Conservation (phyloP, 1,140 invertebrate species). For the Epicauta chinensis region DNA sequence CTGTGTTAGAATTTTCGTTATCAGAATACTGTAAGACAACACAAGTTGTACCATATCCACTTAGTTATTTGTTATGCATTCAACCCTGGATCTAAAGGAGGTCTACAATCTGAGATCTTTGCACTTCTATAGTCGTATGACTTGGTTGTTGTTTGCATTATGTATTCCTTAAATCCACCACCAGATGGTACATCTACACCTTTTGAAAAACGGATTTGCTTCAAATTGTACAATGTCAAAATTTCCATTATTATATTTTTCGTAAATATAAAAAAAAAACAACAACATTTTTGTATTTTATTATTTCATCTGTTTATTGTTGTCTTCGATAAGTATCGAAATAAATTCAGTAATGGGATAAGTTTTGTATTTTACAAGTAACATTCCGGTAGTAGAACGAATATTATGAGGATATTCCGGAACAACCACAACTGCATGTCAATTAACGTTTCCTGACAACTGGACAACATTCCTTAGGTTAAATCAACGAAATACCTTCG, state of each 20-base stretch:
- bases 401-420: slow-evolving; percentile 19
- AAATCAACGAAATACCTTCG: slow-evolving; percentile 30
- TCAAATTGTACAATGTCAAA: slow-evolving; percentile 12
- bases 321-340: too few species aligned
- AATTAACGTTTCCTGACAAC: slow-evolving; percentile 27
- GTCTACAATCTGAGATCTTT: slow-evolving; percentile 31
- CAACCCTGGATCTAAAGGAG: slow-evolving; percentile 26
- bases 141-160: slow-evolving; percentile 35
- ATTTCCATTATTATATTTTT: slow-evolving; percentile 24
- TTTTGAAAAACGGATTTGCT: slow-evolving; percentile 36
- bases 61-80: slow-evolving; percentile 40
- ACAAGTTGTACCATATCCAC: slow-evolving; percentile 25
- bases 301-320: too few species aligned
- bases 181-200: slow-evolving; percentile 34
- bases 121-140: slow-evolving; percentile 31
- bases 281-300: too few species aligned
- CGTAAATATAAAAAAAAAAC: slow-evolving; percentile 20
- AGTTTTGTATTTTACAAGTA: slow-evolving; percentile 10
- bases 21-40: slow-evolving; percentile 4
- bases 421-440: slow-evolving; percentile 27
- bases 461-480: slow-evolving; percentile 27
- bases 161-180: slow-evolving; percentile 35
- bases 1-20: neutral
- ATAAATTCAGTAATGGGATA: slow-evolving; percentile 17
- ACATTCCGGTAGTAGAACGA: slow-evolving; percentile 19